phyloP scores from a whole-genome alignment of 2,797 vertebrate species.

The Gastrophryne carolinensis region DNA sequence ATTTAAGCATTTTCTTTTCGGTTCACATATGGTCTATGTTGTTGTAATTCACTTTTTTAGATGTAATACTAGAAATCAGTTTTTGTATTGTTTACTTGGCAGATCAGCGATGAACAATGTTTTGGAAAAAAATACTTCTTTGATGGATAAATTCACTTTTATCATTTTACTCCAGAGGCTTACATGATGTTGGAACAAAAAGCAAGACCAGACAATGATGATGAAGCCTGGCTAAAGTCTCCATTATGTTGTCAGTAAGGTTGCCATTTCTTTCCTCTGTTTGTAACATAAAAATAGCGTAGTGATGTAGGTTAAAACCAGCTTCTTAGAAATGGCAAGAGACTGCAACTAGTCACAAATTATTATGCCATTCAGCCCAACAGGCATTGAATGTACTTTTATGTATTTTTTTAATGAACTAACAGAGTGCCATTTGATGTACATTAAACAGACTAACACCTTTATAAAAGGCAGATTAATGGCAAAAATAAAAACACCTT shows the following conservation, averaged over 20 bases:
- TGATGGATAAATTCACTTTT: slow-evolving; percentile 40
- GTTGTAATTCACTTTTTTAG: neutral
- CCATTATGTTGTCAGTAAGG: slow-evolving; percentile 29
- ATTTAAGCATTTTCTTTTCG: neutral
- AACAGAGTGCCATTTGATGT: no score
- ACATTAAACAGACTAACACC: no score
- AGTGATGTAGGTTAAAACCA: slow-evolving; percentile 4
- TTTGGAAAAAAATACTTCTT: slow-evolving; percentile 18
- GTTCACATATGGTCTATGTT: neutral
- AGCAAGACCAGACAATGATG: slow-evolving; percentile 12
- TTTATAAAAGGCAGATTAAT: no score
- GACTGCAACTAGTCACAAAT: neutral
- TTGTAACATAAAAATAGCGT: slow-evolving; percentile 17
- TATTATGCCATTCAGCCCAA: slow-evolving; percentile 7
- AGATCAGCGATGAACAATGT: slow-evolving; percentile 36
- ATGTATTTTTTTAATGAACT: neutral
- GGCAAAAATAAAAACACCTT: no score
- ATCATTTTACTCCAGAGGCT: slow-evolving; percentile 14
- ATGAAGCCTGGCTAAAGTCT: slow-evolving; percentile 22
- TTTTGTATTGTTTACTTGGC: slow-evolving; percentile 38
- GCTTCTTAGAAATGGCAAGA: neutral
- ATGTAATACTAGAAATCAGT: slow-evolving; percentile 28
- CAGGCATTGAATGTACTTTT: neutral
- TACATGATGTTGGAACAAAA: neutral
- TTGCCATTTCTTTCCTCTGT: slow-evolving; percentile 14